These are phyloP conservation scores for Julus scandinavius DNA, from an alignment of 2,888 invertebrate genomes.

Conservation along the genomic window DNA sequence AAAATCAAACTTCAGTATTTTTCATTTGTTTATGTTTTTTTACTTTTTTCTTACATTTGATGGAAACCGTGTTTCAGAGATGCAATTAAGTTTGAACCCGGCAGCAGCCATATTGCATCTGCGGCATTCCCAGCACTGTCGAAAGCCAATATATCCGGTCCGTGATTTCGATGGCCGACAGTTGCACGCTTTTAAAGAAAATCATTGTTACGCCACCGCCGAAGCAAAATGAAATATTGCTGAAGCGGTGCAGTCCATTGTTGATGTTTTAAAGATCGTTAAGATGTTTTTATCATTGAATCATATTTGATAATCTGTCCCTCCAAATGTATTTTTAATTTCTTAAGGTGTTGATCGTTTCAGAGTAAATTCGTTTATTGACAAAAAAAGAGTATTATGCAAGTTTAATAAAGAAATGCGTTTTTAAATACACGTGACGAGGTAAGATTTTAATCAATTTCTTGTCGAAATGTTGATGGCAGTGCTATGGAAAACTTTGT, in stretches of 20 bases:
- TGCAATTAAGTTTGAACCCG: no score
- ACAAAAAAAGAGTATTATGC: conserved; percentile 40
- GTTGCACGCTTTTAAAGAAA: neutral
- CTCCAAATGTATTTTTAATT: conserved; percentile 30
- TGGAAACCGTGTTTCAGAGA: no score
- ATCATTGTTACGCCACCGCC: neutral
- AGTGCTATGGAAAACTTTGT: no score
- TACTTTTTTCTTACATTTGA: no score
- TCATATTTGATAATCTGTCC: neutral
- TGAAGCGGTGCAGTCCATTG: conserved; percentile 15
- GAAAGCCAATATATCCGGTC: neutral
- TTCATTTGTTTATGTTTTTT: neutral
- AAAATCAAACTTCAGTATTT: neutral
- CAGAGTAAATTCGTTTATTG: neutral
- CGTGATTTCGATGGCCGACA: neutral
- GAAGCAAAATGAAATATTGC: neutral
- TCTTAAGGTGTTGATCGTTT: conserved; percentile 31
- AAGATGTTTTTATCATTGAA: neutral
- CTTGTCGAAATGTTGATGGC: no score
- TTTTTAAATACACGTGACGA: neutral
- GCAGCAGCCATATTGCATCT: no score
- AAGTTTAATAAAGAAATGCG: conserved; percentile 33
- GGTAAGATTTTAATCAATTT: no score
- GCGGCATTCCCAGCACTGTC: conserved; percentile 11
- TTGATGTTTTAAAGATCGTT: conserved; percentile 37